These are phyloP conservation scores for Darwinula stevensoni DNA, from an alignment of 2,888 invertebrate genomes.

Conservation along the genomic window DNA sequence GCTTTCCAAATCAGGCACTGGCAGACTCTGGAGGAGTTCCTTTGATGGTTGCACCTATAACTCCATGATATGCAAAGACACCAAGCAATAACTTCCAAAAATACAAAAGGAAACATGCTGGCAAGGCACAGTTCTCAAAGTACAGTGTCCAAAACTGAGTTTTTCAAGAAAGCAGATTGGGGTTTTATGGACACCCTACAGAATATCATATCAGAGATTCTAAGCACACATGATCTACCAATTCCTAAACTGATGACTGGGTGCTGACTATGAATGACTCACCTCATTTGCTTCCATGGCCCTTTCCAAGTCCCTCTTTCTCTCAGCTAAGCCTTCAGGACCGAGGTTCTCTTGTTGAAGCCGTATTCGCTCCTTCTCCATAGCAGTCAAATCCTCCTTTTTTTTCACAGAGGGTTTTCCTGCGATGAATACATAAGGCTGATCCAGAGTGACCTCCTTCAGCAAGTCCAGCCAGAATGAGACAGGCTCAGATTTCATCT, in stretches of 20 bases:
- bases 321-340: conserved; percentile 31
- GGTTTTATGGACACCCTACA: no score
- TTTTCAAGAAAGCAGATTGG: no score
- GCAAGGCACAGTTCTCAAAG: no score
- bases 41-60: conserved; percentile 32
- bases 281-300: conserved; percentile 50
- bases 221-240: no score
- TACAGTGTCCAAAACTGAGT: no score
- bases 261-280: no score
- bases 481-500: conserved; percentile 27
- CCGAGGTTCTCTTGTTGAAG: conserved; percentile 32
- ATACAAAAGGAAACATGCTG: no score
- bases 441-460: conserved; percentile 31
- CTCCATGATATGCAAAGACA: conserved; percentile 7
- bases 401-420: conserved; percentile 31
- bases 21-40: conserved; percentile 35
- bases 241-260: no score
- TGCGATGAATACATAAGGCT: conserved; percentile 26
- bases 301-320: conserved; percentile 26
- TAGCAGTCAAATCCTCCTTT: conserved; percentile 31
- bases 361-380: conserved; percentile 38
- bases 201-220: no score
- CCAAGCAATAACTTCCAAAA: no score
- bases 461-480: conserved; percentile 41
- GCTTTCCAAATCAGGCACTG: conserved; percentile 38